phyloP scores from a whole-genome alignment of 2,888 invertebrate species.

The Microctonus brassicae region DNA sequence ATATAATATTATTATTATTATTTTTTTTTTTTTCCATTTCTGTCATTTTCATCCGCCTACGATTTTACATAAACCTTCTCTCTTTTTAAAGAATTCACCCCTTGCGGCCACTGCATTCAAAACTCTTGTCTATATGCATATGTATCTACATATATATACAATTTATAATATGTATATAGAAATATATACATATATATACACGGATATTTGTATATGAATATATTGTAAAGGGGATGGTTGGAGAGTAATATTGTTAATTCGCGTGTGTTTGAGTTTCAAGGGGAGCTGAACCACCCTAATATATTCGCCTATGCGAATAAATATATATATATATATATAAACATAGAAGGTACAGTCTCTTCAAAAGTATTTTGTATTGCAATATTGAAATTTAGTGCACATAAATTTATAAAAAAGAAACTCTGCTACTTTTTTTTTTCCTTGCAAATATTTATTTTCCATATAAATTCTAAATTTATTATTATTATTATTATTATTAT shows the following conservation, averaged over 20 bases:
- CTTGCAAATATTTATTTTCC: not conserved
- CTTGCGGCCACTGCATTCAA: constrained; percentile 50
- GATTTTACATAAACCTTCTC: not conserved
- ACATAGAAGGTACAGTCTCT: not conserved
- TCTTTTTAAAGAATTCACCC: constrained; percentile 36
- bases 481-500: too few species aligned
- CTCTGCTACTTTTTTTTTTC: not conserved
- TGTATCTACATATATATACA: not conserved
- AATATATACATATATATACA: constrained; percentile 9
- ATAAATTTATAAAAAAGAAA: not conserved
- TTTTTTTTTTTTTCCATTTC: not conserved
- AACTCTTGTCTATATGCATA: constrained; percentile 46
- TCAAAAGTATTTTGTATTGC: constrained; percentile 6
- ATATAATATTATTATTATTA: constrained; percentile 3
- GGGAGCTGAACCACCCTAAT: constrained; percentile 63
- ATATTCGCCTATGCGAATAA: constrained; percentile 61
- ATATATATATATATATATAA: not conserved
- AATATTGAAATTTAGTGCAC: not conserved
- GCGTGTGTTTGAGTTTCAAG: constrained; percentile 64
- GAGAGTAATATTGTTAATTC: constrained; percentile 68
- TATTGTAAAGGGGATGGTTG: constrained; percentile 44
- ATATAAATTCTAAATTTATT: too few species aligned
- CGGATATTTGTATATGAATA: too few species aligned
- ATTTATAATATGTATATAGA: too few species aligned
- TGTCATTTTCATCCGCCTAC: not conserved